Evolutionary conservation across 2,113 vertebrate genomes (phyloP), one percentile per base, ranked within the genome.

Genomic region (Megalops atlanticus): DNA sequence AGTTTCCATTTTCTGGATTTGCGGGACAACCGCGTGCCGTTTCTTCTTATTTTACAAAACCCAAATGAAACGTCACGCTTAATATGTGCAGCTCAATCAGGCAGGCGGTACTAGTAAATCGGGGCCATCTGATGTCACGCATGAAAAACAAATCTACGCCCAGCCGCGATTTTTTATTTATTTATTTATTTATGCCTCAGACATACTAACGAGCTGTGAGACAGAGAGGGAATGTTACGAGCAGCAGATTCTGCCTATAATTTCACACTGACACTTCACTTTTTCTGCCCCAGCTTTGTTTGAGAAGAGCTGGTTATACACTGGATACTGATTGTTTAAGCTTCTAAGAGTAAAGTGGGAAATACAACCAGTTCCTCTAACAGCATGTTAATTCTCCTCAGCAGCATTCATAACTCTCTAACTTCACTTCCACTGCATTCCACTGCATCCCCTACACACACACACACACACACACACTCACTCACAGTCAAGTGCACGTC

Each of bases 61-160:
- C 88, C 77, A 68, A 84, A 64, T 79, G 64, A 84, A 86, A 82
- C 52, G 87, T 89, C 84, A 82, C 39, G 87, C 76, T 11, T 82
- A 21, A 83, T 79, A 75, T 31, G 43, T 45, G 18, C 38, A 16
- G 49, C 4, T 41, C 69, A 69, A 78, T 72, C 40, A 41, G 78
- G 68, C 74, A 79, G 24, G 24, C 58, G 75, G 71, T 76, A 74
- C 33, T 49, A 6, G 14, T 45, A 14, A 14, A 10, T 45, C 43
- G 7, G 14, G 7, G 7, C 14, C 43, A 45, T 45, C 14, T 45
- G 43, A 14, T 45, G 43, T 45, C 14, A 45, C 14, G 7, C 43
- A 45, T n/a, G n/a, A 58, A 18, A 58, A 49, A 12, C 47, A 49
- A 49, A n/a, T n/a, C 52, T 3, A 1, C 7, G 52, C 24, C 1